A percentile compares a stretch with the other conserved stretches of the same genome.
Evolutionary conservation across 2,888 invertebrate genomes (phyloP).

Genomic region (Deilephila elpenor): DNA sequence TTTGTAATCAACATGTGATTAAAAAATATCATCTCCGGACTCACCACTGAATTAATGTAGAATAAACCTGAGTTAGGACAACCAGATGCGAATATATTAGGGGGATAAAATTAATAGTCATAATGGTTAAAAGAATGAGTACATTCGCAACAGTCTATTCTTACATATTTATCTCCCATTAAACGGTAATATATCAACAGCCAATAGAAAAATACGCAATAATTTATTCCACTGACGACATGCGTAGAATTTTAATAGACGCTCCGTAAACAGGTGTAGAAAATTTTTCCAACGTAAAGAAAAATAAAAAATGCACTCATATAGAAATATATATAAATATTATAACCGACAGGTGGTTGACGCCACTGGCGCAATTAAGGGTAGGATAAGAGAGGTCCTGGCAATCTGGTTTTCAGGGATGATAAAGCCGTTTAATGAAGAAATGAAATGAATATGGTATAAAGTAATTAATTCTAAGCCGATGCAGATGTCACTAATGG

Average conservation of each 20-base stretch:
- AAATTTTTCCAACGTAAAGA: constrained; percentile 65
- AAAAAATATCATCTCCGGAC: neutral
- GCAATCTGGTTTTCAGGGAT: constrained; percentile 65
- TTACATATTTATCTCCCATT: neutral
- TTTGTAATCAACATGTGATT: neutral
- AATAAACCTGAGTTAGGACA: neutral
- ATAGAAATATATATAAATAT: constrained; percentile 56
- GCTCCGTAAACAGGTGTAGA: constrained; percentile 57
- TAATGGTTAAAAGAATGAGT: neutral
- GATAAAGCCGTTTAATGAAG: constrained; percentile 43
- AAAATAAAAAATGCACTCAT: constrained; percentile 56
- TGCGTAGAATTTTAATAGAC: constrained; percentile 44
- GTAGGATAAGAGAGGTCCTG: constrained; percentile 59
- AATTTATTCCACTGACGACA: constrained; percentile 40
- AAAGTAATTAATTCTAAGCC: neutral
- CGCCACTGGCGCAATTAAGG: constrained; percentile 66
- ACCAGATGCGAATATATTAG: neutral
- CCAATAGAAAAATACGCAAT: constrained; percentile 32
- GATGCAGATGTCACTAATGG: neutral
- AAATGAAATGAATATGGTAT: constrained; percentile 33
- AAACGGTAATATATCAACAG: constrained; percentile 9
- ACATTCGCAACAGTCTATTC: neutral
- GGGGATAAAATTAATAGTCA: neutral
- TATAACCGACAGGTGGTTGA: constrained; percentile 61
- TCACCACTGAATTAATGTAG: neutral